Conservation (phyloP, 2,797 vertebrate genomes). For the Micrastur ruficollis region DNA sequence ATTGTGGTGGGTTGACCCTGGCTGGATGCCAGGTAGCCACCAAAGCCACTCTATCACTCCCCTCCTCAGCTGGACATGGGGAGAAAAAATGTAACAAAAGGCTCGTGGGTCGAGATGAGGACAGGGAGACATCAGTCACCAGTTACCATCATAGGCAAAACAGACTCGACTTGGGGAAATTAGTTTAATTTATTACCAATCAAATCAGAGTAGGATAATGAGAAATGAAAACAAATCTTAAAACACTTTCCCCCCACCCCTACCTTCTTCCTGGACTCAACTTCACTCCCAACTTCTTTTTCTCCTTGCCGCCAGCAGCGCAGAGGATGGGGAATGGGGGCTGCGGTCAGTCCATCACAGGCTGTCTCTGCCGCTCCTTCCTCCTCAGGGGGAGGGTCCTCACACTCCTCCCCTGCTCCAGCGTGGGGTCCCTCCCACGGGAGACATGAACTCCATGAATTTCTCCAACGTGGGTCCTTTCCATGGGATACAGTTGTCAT, state of each 20-base stretch:
- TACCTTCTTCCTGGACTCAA: background rate
- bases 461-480: background rate
- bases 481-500: background rate
- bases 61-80: background rate
- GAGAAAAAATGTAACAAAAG: background rate
- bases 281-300: background rate
- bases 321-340: rapidly evolving
- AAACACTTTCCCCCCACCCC: background rate
- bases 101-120: rapidly evolving
- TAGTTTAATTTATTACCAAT: too few species aligned
- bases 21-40: background rate
- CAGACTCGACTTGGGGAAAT: too few species aligned
- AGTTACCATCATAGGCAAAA: too few species aligned
- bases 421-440: rapidly evolving
- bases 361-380: too few species aligned
- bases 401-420: background rate
- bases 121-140: background rate
- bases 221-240: too few species aligned
- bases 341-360: background rate
- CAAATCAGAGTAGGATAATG: too few species aligned
- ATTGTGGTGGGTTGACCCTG: background rate
- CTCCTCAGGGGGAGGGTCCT: background rate
- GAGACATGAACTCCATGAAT: background rate
- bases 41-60: background rate
- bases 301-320: rapidly evolving